These are phyloP conservation scores for Macropis europaea DNA, from an alignment of 2,888 invertebrate species.

Conservation along the genomic window DNA sequence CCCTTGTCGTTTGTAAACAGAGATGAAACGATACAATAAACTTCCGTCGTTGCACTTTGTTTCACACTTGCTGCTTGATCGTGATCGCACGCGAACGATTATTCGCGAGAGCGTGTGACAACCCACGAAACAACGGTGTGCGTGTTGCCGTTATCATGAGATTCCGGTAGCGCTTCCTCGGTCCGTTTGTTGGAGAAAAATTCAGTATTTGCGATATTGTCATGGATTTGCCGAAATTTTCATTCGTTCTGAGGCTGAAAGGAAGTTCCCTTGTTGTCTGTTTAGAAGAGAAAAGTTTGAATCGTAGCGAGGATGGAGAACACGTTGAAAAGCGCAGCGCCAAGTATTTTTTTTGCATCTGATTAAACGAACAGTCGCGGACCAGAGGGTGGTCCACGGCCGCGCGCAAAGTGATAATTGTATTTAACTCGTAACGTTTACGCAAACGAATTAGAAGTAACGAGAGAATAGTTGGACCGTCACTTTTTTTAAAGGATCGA, in stretches of 20 bases:
- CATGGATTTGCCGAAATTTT: slow-evolving; percentile 16
- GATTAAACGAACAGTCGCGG: slow-evolving; percentile 21
- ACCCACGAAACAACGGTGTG: neutral
- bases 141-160: slow-evolving; percentile 28
- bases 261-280: no score
- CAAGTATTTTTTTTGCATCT: no score
- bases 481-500: slow-evolving; percentile 38
- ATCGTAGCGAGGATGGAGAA: no score
- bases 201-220: slow-evolving; percentile 28
- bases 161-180: slow-evolving; percentile 17
- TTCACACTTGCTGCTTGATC: slow-evolving; percentile 5
- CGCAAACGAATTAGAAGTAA: slow-evolving; percentile 46
- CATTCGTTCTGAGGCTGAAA: no score
- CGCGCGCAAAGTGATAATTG: slow-evolving; percentile 63
- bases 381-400: slow-evolving; percentile 31
- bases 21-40: slow-evolving; percentile 22
- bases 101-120: neutral
- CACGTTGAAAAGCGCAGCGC: no score
- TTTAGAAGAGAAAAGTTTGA: no score
- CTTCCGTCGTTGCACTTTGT: slow-evolving; percentile 8
- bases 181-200: neutral
- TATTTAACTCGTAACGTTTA: slow-evolving; percentile 51
- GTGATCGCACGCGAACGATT: neutral
- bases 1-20: no score
- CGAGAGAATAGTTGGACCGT: slow-evolving; percentile 35